Evolutionary conservation across 2,797 vertebrate genomes (phyloP), one percentile per base, ranked within the genome.

Genomic region (Lerista edwardsae): DNA sequence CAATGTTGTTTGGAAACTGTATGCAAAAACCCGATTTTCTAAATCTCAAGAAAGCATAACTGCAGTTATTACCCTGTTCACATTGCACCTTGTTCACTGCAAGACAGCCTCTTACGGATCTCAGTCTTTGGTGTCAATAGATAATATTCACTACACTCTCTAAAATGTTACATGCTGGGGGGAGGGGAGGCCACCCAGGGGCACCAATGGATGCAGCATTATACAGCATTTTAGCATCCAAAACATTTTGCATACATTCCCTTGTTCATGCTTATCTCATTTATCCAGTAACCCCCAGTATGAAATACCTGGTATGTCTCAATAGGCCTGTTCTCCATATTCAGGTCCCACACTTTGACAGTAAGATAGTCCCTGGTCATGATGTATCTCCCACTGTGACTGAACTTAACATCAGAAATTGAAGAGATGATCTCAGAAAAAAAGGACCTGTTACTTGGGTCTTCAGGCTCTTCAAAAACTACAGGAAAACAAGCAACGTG

Each of bases 341-440:
- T 98, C 89, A 99, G 96, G 94, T 99, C 98, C 98, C 98, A 99
- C 94, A 99, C 98, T 91, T 99, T 99, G 88, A 98, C 97, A 0
- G 98, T 98, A 94, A 99, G 97, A 95, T 99, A 99, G 96, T 98
- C 98, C 90, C 98, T 96, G 87, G 98, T 99, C 98, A 99, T 98
- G 95, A 99, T 97, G 90, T 97, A 98, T 90, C 98, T 97, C 80
- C 98, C 98, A 1, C 97, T 99, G 97, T 99, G 98, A 94, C 98
- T 99, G 94, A 99, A 99, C 93, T 99, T 99, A 79, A 98, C 98
- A 31, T 99, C 98, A 0, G 98, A 99, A 95, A 99, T 98, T 6
- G 98, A 99, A 85, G 98, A 99, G 96, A 99, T 99, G 94, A 99
- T 99, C 96, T 99, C 98, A 1, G 98, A 99, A 95, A 99, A 99